Conservation (phyloP, 1,140 invertebrate genomes). For the Drosophila ironensis region DNA sequence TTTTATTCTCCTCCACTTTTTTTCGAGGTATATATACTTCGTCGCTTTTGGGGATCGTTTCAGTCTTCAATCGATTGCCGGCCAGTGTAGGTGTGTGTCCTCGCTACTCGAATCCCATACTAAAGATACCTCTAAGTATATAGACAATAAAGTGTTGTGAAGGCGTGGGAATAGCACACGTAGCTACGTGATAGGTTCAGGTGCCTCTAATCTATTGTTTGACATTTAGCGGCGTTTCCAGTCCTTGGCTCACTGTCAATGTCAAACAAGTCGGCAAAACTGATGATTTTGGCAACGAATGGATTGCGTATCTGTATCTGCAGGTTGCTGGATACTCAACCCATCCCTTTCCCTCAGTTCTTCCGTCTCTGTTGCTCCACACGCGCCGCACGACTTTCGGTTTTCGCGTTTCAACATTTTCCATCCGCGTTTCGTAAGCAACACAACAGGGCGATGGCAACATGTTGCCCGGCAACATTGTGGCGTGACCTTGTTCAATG, state of each 20-base stretch:
- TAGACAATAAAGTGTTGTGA: not conserved
- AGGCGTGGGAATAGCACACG: constrained; percentile 3
- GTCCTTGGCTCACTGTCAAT: constrained; percentile 55
- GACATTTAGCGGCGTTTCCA: constrained; percentile 14
- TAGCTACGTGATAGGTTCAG: constrained; percentile 10
- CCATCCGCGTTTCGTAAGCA: constrained; percentile 56
- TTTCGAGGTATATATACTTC: constrained; percentile 27
- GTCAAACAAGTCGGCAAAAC: constrained; percentile 65
- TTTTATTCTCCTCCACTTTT: not conserved
- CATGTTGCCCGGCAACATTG: constrained; percentile 50
- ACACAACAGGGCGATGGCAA: constrained; percentile 39
- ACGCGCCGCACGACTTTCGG: constrained; percentile 34
- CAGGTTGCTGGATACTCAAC: constrained; percentile 9
- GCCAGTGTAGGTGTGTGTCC: constrained; percentile 60
- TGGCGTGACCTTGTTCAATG: constrained; percentile 76
- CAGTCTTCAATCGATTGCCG: constrained; percentile 69
- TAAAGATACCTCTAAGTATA: not conserved
- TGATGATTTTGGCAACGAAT: constrained; percentile 27
- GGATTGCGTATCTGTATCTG: constrained; percentile 38
- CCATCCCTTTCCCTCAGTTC: constrained; percentile 3
- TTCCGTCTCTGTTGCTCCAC: constrained; percentile 4
- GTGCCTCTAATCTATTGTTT: constrained; percentile 20
- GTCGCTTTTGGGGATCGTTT: constrained; percentile 29
- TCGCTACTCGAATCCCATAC: constrained; percentile 1
- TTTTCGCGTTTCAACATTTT: constrained; percentile 27